phyloP scores from a whole-genome alignment of 2,888 invertebrate genomes.

The Lasioglossum leucozonium region DNA sequence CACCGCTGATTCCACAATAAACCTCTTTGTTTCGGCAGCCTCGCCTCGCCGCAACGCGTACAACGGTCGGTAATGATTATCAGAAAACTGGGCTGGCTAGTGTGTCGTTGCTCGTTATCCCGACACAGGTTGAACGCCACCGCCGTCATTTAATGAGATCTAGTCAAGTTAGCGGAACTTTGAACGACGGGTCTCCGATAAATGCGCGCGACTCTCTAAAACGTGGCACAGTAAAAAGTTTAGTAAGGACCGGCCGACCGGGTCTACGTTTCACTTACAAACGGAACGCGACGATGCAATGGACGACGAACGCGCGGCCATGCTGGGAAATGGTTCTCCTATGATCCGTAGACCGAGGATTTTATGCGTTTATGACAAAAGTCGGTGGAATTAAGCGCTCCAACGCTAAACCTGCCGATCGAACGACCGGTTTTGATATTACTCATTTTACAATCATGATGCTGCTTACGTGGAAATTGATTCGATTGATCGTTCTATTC shows the following conservation, averaged over 20 bases:
- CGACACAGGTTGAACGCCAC: neutral
- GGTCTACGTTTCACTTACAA: neutral
- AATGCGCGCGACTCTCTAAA: neutral
- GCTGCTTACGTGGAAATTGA: too few species aligned
- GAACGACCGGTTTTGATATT: too few species aligned
- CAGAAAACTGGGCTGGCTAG: neutral
- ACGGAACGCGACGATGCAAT: neutral
- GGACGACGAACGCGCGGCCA: neutral
- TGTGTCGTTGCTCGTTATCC: neutral
- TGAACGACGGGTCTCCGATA: neutral
- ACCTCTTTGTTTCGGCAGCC: conserved; percentile 53
- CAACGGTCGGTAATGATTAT: conserved; percentile 20
- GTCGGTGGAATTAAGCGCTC: too few species aligned
- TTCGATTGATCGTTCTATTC: too few species aligned
- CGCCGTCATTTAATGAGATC: conserved; percentile 3
- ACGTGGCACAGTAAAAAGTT: neutral
- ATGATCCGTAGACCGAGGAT: neutral
- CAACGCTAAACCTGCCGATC: too few species aligned
- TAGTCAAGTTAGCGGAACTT: conserved; percentile 2
- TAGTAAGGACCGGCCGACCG: neutral
- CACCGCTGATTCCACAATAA: conserved; percentile 58
- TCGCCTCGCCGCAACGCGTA: neutral
- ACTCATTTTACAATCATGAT: too few species aligned
- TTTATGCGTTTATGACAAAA: too few species aligned
- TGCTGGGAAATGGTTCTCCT: too few species aligned